Evolutionary conservation across 1,140 invertebrate genomes (phyloP).

Genomic region (Drosophila sechellia): DNA sequence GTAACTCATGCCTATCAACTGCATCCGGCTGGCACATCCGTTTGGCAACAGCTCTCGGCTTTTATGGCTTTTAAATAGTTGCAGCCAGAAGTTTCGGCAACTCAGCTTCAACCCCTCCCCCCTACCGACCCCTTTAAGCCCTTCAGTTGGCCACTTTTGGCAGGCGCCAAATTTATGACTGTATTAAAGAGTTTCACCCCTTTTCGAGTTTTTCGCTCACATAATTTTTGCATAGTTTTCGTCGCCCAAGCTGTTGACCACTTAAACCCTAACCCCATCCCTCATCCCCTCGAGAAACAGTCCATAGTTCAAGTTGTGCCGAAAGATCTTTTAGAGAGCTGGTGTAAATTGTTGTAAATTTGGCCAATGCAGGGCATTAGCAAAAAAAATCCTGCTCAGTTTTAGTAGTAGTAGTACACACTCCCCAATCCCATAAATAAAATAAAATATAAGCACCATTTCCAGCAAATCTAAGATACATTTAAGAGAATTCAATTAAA

Average conservation of each 20-base stretch:
- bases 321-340: neutral
- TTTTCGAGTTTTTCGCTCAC: conserved; percentile 53
- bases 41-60: conserved; percentile 80
- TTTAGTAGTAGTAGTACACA: no score
- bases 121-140: neutral
- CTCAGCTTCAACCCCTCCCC: neutral
- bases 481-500: no score
- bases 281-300: neutral
- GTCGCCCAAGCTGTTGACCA: conserved; percentile 56
- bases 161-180: conserved; percentile 74
- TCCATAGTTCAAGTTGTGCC: conserved; percentile 1
- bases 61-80: conserved; percentile 83
- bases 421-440: no score
- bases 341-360: neutral
- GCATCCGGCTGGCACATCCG: conserved; percentile 77
- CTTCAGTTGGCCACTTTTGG: conserved; percentile 49
- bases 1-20: conserved; percentile 76
- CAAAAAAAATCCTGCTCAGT: neutral
- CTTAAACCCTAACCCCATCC: conserved; percentile 8
- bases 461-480: no score
- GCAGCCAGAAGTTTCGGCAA: conserved; percentile 40
- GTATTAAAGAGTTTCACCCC: conserved; percentile 67
- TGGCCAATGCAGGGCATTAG: neutral
- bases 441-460: no score
- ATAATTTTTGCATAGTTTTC: conserved; percentile 77